Base-by-base conservation (phyloP, 2,797 vertebrate species). In the Esox masquinongy region DNA sequence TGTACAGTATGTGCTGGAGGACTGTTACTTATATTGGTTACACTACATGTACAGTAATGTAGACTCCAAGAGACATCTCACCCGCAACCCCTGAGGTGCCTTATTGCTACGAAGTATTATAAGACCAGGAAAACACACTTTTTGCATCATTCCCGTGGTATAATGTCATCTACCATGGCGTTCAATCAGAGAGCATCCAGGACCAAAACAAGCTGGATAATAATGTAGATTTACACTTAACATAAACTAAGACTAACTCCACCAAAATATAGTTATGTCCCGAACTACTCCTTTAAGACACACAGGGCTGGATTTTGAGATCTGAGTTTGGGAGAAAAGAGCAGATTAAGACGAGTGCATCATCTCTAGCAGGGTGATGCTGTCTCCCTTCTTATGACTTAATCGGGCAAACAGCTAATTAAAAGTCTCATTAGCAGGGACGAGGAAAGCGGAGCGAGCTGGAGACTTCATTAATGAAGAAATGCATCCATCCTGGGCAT, bases 401-500 rank as follows among this genome's bases (percentile, higher is more conserved):
- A 82, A 91, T 92, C 88, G 86, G 80, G 75, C 76, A 15, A 64
- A 73, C 72, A 79, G 80, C 90, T 92, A 90, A 93, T 93, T 88
- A 89, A 47, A 47, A 89, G 83, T 88, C 84, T 92, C 93, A 93
- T 93, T 90, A 92, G 87, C 68, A 78, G 88, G 77, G 85, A 80
- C 83, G 59, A 15, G 70, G 86, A 87, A 88, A 85, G 87, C 87
- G 75, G 76, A 81, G 78, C 83, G 81, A 71, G 75, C 47, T 77
- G 63, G 86, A 92, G 91, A 88, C 81, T 49, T 91, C 91, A 92
- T 92, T 91, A 92, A 91, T 86, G 85, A 85, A 84, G 83, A 26
- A 61, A 59, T 12, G 77, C 87, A 86, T 84, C 88, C 83, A 74
- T 85, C 84, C 86, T 78, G 76, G 56, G 79, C 80, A 79, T 81